phyloP scores from a whole-genome alignment of 2,797 vertebrate species.

The Botia almorhae region DNA sequence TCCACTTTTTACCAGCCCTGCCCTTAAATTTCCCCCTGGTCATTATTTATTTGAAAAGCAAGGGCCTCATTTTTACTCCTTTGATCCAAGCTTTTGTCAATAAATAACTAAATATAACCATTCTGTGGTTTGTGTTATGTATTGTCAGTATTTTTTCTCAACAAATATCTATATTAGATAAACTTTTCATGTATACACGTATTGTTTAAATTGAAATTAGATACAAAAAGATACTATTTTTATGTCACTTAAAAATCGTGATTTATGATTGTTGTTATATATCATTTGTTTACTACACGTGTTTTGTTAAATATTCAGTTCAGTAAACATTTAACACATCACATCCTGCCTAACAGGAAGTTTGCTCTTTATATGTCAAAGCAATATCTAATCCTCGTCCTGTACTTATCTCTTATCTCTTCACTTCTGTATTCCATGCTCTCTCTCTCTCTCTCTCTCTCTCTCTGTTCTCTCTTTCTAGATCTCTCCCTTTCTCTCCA shows the following conservation, averaged over 20 bases:
- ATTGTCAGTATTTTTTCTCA: neutral
- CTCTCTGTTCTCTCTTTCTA: conserved; percentile 54
- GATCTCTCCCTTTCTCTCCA: no score
- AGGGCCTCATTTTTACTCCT: neutral
- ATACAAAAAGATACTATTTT: neutral
- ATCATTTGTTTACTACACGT: neutral
- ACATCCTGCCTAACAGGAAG: neutral
- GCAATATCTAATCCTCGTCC: neutral
- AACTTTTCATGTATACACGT: no score
- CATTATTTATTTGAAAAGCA: neutral
- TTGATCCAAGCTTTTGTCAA: no score
- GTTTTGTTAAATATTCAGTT: neutral
- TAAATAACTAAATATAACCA: no score
- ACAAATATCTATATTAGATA: no score
- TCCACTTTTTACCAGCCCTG: neutral
- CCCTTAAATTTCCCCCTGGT: neutral
- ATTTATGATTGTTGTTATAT: conserved; percentile 9
- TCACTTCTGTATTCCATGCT: conserved; percentile 7
- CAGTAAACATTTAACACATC: conserved; percentile 57
- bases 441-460: neutral
- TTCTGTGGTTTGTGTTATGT: neutral
- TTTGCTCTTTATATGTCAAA: neutral
- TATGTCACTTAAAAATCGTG: conserved; percentile 14
- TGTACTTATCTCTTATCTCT: neutral
- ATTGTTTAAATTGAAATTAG: neutral